phyloP scores from a whole-genome alignment of 2,113 vertebrate genomes.

The Ancistrus triradiatus region DNA sequence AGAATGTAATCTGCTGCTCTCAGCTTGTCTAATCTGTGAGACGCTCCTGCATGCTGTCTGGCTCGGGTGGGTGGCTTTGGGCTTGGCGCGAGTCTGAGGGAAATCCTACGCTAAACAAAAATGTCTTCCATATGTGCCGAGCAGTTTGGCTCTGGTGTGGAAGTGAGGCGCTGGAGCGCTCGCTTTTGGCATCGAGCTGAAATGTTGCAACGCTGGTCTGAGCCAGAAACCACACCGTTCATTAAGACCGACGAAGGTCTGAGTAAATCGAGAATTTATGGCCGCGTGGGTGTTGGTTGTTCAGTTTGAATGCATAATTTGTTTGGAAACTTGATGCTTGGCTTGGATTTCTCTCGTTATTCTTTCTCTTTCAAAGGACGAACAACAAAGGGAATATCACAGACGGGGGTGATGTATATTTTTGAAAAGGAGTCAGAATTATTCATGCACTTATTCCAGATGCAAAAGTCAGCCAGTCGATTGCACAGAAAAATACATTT shows the following conservation, averaged over 20 bases:
- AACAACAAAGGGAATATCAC: too few relatives aligned
- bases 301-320: not conserved
- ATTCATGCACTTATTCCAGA: too few relatives aligned
- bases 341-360: not conserved
- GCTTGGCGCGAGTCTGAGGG: conserved; percentile 32
- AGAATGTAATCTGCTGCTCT: conserved; percentile 19
- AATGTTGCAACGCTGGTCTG: not conserved
- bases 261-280: not conserved
- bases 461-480: too few relatives aligned
- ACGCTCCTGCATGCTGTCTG: conserved; percentile 30
- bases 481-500: too few relatives aligned
- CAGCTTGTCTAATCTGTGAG: conserved; percentile 1
- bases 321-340: not conserved
- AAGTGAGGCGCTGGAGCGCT: not conserved
- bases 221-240: not conserved
- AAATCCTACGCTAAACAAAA: conserved; percentile 29
- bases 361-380: too few relatives aligned
- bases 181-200: not conserved
- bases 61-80: conserved; percentile 18
- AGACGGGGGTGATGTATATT: too few relatives aligned
- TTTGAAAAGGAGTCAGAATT: too few relatives aligned
- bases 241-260: not conserved
- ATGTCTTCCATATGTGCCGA: conserved; percentile 46
- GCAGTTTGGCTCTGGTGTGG: conserved; percentile 13
- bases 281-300: not conserved